Percentiles rank a stretch among this genome's conserved stretches.
Evolutionary conservation across 2,797 vertebrate genomes (phyloP).

Genomic region (Epinephelus awoara): DNA sequence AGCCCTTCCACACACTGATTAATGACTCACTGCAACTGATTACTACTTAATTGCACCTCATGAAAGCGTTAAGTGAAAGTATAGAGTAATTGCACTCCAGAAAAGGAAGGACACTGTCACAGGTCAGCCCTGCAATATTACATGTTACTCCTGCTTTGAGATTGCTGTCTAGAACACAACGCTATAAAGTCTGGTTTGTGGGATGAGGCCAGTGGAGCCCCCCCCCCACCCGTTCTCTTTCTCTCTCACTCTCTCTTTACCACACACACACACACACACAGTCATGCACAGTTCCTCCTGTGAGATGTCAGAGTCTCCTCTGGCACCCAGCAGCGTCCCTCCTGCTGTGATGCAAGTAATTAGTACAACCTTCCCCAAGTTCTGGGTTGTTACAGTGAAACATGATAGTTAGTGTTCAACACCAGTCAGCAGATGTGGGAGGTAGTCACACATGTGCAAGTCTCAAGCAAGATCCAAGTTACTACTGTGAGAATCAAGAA

Average conservation of each 20-base stretch:
- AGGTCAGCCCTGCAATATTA: neutral
- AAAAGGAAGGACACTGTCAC: slow-evolving; percentile 1
- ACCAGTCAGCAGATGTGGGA: neutral
- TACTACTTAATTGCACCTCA: slow-evolving; percentile 36
- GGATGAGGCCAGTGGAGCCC: neutral
- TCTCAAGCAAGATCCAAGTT: too few species aligned
- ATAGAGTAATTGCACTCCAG: slow-evolving; percentile 26
- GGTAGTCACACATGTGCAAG: too few species aligned
- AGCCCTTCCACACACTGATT: slow-evolving; percentile 24
- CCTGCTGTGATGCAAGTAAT: slow-evolving; percentile 54
- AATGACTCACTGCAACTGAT: slow-evolving; percentile 27
- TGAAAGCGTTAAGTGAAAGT: slow-evolving; percentile 15
- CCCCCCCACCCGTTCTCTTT: neutral
- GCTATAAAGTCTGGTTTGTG: neutral
- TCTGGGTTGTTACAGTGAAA: slow-evolving; percentile 28
- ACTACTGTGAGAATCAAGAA: too few species aligned
- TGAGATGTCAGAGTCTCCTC: slow-evolving; percentile 22
- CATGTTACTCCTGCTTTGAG: neutral
- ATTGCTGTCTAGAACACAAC: neutral
- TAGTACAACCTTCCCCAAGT: slow-evolving; percentile 41
- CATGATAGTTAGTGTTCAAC: slow-evolving; percentile 25
- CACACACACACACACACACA: neutral
- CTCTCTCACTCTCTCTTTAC: neutral
- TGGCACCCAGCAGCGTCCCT: neutral
- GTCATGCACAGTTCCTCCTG: slow-evolving; percentile 4